Conservation (phyloP, 2,113 vertebrate genomes). For the Egretta garzetta region DNA sequence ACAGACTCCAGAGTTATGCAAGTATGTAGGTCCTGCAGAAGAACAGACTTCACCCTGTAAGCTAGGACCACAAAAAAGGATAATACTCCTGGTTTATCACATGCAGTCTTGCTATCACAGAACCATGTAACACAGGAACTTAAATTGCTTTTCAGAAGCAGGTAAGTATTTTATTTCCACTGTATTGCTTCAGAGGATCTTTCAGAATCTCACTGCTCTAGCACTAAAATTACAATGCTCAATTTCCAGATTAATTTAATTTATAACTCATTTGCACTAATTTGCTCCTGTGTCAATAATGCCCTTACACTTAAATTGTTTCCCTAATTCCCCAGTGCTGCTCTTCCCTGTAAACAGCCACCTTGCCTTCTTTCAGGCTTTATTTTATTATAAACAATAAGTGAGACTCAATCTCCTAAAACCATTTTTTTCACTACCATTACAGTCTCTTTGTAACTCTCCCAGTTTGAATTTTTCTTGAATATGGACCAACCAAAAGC, state of each 20-base stretch:
- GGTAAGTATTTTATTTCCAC: neutral
- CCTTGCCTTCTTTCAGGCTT: neutral
- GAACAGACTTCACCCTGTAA: neutral
- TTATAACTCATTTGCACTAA: neutral
- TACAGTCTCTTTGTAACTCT: neutral
- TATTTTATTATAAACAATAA: neutral
- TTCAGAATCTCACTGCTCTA: neutral
- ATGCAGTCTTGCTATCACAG: neutral
- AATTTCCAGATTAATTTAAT: neutral
- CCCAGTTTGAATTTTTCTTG: neutral
- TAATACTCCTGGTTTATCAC: neutral
- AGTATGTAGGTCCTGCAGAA: neutral
- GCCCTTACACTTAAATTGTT: neutral
- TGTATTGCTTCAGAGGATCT: neutral
- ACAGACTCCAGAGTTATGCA: neutral
- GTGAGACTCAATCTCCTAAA: neutral
- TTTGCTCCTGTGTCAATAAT: neutral
- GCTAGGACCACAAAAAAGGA: neutral
- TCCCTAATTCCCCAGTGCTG: neutral
- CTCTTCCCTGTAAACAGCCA: neutral
- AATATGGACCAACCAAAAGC: neutral
- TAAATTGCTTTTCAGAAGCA: neutral
- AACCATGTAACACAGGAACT: neutral
- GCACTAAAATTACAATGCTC: neutral
- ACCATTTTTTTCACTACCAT: neutral